Conservation (phyloP, 2,113 vertebrate species). For the Pongo abelii region DNA sequence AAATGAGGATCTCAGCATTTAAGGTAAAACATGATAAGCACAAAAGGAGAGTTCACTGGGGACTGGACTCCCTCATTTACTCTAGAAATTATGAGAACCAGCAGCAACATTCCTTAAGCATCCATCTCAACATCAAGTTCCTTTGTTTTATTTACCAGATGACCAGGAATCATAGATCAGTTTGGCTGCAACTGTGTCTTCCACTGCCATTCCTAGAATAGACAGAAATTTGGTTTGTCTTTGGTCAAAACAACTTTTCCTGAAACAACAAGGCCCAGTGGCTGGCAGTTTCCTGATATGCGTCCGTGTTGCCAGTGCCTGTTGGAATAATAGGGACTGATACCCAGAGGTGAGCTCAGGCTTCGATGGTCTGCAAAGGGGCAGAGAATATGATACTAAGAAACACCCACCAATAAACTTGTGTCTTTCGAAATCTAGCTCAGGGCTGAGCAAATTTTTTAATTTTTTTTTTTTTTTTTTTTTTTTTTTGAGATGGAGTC, state of each 20-base stretch:
- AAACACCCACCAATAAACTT: neutral
- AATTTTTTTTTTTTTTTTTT: no score
- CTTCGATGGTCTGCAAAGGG: neutral
- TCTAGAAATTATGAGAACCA: neutral
- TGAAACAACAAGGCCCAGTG: neutral
- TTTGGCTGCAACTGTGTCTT: slow-evolving; percentile 94
- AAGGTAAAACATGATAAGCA: neutral
- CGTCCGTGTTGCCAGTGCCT: no score
- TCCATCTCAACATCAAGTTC: neutral
- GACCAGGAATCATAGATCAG: slow-evolving; percentile 93
- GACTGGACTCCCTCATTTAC: neutral
- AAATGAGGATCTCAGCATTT: neutral
- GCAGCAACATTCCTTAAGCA: neutral
- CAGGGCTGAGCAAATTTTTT: neutral
- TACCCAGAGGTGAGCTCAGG: neutral
- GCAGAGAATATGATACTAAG: neutral
- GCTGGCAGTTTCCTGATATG: neutral
- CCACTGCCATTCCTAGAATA: slow-evolving; percentile 92
- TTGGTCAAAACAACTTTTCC: slow-evolving; percentile 6
- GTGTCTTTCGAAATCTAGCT: neutral
- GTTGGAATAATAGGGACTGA: rapidly evolving
- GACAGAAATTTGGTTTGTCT: slow-evolving; percentile 55
- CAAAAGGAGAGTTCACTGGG: neutral
- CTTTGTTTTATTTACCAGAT: slow-evolving; percentile 76
- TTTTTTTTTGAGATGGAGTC: no score